These are phyloP conservation scores for Microcebus lehilahytsara DNA, from an alignment of 2,113 vertebrate species.

Conservation along the genomic window DNA sequence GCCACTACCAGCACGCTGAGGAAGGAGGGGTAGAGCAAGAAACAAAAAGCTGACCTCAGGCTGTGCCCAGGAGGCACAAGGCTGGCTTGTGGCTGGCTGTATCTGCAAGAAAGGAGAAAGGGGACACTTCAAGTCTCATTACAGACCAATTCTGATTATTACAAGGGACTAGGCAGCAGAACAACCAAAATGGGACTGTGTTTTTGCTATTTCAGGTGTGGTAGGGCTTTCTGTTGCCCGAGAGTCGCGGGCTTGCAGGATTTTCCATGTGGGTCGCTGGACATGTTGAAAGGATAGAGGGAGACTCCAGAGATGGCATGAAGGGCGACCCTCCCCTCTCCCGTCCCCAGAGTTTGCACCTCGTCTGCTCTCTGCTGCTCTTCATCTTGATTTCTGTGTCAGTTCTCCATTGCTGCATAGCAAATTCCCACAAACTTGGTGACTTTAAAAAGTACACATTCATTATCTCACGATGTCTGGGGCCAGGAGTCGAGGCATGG, in stretches of 20 bases:
- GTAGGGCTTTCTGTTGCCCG: not conserved
- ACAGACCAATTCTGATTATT: not conserved
- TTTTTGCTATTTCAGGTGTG: not conserved
- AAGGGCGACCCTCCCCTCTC: not conserved
- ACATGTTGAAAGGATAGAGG: not conserved
- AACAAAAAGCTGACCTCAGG: not conserved
- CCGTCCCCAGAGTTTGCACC: not conserved
- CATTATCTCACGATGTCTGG: not conserved
- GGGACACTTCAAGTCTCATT: not conserved
- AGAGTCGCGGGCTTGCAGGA: not conserved
- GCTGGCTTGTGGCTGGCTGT: not conserved
- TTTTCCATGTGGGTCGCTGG: not conserved
- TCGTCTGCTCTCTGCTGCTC: not conserved
- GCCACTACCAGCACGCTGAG: not conserved
- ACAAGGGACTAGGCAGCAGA: not conserved
- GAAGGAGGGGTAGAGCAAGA: not conserved
- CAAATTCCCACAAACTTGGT: not conserved
- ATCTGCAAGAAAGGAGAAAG: not conserved
- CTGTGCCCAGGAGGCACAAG: not conserved
- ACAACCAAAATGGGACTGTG: not conserved
- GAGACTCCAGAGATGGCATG: accelerated
- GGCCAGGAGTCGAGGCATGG: not conserved
- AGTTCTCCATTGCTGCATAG: not conserved
- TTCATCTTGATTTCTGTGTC: not conserved
- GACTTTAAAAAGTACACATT: not conserved